phyloP scores from a whole-genome alignment of 2,888 invertebrate species.

The Agrochola lychnidis region DNA sequence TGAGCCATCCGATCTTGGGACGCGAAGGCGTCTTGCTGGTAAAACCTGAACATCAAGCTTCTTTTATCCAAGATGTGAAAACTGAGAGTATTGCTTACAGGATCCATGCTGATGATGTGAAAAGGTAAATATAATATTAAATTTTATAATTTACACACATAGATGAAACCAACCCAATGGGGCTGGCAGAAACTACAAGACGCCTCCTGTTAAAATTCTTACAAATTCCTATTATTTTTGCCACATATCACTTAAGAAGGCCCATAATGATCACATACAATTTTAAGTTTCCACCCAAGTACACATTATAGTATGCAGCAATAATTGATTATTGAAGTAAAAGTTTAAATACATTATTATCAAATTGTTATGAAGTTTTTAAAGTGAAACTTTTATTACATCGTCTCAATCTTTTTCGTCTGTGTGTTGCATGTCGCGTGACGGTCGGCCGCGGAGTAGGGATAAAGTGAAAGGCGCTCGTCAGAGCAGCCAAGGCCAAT shows the following conservation, averaged over 20 bases:
- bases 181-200: background rate
- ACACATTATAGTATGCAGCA: background rate
- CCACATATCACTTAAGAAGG: no score
- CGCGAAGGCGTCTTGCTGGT: conserved; percentile 85
- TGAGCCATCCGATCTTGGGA: conserved; percentile 73
- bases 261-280: no score
- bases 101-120: conserved; percentile 85
- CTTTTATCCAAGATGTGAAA: conserved; percentile 77
- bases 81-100: conserved; percentile 79
- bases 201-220: background rate
- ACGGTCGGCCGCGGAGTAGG: no score
- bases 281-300: background rate
- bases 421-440: no score
- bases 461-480: no score
- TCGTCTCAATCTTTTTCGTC: no score
- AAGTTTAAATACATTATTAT: background rate
- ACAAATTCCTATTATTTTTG: background rate
- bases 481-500: no score
- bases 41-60: conserved; percentile 75
- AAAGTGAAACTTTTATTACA: no score
- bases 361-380: background rate
- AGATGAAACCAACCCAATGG: background rate
- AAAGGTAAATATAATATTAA: conserved; percentile 76
- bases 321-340: background rate
- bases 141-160: background rate